Conservation (phyloP, 2,888 invertebrate genomes). For the Mamestra brassicae region DNA sequence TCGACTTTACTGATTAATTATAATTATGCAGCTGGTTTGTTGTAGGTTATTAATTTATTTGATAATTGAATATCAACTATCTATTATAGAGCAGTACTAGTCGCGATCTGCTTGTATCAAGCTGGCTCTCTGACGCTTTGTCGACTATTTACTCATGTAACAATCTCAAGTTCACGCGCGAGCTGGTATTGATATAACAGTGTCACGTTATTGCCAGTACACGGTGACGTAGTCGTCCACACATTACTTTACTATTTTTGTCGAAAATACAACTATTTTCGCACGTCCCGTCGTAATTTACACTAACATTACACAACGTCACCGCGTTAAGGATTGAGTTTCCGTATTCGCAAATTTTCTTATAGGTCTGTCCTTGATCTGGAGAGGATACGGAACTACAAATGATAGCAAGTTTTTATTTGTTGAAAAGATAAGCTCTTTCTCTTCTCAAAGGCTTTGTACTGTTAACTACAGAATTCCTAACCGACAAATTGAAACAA, state of each 20-base stretch:
- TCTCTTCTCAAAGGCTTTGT: background rate
- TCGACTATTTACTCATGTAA: background rate
- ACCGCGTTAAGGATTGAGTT: background rate
- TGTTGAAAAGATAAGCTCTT: background rate
- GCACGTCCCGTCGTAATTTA: conserved; percentile 3
- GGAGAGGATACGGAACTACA: background rate
- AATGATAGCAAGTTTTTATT: background rate
- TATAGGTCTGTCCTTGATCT: background rate
- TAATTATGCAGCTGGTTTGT: too few species aligned
- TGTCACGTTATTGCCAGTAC: background rate
- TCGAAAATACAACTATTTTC: conserved; percentile 17
- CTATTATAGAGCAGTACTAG: too few species aligned
- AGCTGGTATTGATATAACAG: background rate
- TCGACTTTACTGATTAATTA: too few species aligned
- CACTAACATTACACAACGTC: background rate
- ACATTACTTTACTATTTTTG: background rate
- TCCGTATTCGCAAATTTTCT: conserved; percentile 1
- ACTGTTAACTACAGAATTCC: background rate
- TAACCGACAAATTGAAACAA: background rate
- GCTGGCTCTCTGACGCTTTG: background rate
- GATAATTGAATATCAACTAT: too few species aligned
- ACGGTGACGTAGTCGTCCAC: background rate
- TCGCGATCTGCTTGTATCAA: too few species aligned
- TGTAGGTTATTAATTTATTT: too few species aligned
- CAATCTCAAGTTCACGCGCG: conserved; percentile 15